Evolutionary conservation across 2,797 vertebrate species (phyloP).

Genomic region (Meda fulgida): DNA sequence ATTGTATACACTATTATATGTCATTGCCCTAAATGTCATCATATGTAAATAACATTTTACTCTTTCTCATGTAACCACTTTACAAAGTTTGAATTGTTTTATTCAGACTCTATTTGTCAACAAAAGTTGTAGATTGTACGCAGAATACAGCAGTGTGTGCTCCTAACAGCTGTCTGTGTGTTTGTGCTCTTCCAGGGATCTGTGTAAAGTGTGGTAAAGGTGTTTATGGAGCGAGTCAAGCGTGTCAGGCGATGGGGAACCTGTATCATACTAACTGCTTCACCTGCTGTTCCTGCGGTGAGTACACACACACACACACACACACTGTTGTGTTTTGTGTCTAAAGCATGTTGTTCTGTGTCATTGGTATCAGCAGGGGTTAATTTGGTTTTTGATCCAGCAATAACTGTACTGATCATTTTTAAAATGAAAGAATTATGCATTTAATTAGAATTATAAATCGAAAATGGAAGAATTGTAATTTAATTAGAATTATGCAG

Average conservation of each 20-base stretch:
- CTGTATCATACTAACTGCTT: conserved; percentile 99
- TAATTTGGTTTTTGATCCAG: background rate
- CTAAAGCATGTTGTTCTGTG: background rate
- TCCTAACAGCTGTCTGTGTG: conserved; percentile 17
- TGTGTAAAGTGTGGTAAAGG: conserved; percentile 98
- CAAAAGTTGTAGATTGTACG: too few relatives aligned
- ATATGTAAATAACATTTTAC: background rate
- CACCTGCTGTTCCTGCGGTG: conserved; percentile 97
- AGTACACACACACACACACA: conserved; percentile 69
- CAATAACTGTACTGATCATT: background rate
- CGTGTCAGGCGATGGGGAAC: conserved; percentile 98
- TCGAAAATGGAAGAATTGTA: too few relatives aligned
- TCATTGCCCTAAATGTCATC: too few relatives aligned
- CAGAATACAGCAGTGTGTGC: background rate
- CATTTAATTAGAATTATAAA: background rate
- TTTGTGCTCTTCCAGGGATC: conserved; percentile 82
- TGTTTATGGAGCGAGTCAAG: conserved; percentile 96
- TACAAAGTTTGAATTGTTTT: background rate
- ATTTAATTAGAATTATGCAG: background rate
- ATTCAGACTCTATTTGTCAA: background rate
- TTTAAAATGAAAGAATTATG: background rate
- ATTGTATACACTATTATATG: background rate
- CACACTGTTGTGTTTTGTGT: background rate
- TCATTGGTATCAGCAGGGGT: background rate
- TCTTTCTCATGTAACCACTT: background rate